phyloP scores from a whole-genome alignment of 2,113 vertebrate species.

The Brienomyrus brachyistius region DNA sequence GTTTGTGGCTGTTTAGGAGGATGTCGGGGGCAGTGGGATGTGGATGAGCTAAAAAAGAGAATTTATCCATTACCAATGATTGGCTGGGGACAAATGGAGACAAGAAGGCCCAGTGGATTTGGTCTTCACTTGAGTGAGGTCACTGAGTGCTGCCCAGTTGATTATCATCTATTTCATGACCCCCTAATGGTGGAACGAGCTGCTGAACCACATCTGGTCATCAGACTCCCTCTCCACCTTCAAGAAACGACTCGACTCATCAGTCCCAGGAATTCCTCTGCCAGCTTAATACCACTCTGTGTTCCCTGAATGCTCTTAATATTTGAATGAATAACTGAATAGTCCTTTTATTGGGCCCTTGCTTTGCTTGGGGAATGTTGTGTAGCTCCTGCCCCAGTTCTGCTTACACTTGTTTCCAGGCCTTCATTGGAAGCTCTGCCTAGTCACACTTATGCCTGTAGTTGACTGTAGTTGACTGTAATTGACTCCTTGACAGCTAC shows the following conservation, averaged over 20 bases:
- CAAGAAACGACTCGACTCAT: neutral
- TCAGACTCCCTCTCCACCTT: neutral
- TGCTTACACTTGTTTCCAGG: neutral
- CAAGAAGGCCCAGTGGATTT: neutral
- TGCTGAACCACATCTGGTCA: too few relatives aligned
- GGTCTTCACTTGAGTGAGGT: neutral
- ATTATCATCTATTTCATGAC: neutral
- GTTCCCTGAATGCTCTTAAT: neutral
- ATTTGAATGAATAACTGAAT: neutral
- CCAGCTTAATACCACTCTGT: neutral
- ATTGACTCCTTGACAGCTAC: neutral
- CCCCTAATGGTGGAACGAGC: neutral
- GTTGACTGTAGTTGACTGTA: neutral
- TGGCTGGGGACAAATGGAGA: neutral
- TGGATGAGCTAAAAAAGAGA: neutral
- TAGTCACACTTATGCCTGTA: neutral
- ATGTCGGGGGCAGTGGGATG: neutral
- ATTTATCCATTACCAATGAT: neutral
- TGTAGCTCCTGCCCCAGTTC: neutral
- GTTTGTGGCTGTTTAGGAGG: neutral
- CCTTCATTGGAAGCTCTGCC: neutral
- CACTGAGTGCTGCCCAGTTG: neutral
- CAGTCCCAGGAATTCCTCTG: neutral
- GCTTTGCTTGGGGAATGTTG: neutral
- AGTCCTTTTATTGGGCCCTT: neutral